Conservation (phyloP, 2,113 vertebrate genomes). For the Trochalopteron elliotii region DNA sequence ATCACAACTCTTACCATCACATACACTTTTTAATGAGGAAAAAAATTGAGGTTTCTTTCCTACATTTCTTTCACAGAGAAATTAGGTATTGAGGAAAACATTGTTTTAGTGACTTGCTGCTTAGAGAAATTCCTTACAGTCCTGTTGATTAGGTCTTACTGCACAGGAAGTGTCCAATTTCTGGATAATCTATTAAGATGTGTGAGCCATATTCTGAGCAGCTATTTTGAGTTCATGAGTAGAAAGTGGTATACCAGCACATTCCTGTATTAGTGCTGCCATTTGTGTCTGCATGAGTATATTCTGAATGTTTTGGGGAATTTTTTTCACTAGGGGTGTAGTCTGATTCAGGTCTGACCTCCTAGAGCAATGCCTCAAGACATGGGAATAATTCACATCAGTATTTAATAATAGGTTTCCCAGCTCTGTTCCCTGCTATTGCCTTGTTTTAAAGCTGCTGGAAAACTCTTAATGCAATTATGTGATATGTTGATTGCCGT, state of each 20-base stretch:
- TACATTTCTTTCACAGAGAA: background rate
- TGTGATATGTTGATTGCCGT: background rate
- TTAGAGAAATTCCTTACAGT: background rate
- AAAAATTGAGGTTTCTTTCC: background rate
- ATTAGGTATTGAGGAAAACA: background rate
- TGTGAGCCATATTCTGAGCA: background rate
- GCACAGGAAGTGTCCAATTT: background rate
- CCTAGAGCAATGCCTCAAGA: background rate
- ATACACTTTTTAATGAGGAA: background rate
- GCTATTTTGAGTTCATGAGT: background rate
- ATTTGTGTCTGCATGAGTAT: background rate
- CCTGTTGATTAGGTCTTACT: background rate
- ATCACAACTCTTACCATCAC: background rate
- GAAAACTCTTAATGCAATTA: too few species aligned
- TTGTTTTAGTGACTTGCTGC: background rate
- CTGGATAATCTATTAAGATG: background rate
- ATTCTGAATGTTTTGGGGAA: background rate
- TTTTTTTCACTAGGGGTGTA: background rate
- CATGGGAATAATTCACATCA: background rate
- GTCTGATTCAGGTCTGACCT: background rate
- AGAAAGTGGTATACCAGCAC: background rate
- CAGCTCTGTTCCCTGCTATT: background rate
- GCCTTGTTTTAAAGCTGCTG: background rate
- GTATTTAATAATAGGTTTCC: background rate
- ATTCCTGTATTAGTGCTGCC: too few species aligned